A percentile compares a stretch with the other conserved stretches of the same genome.
Conservation (phyloP, 2,888 invertebrate genomes). For the Drosophila bunnanda region DNA sequence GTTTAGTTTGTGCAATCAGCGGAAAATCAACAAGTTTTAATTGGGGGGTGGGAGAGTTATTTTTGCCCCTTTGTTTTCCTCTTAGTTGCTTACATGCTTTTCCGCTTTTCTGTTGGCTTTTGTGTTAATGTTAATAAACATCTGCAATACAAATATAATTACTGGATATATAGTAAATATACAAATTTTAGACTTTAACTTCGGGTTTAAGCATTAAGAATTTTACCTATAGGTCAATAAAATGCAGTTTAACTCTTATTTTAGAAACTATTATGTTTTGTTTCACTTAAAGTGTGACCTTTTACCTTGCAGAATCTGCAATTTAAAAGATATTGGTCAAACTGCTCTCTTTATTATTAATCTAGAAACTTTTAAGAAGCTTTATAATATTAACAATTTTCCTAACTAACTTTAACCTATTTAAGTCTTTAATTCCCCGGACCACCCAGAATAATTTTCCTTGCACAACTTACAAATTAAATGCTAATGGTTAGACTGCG, state of each 20-base stretch:
- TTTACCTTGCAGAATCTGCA: no score
- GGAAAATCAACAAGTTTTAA: conserved; percentile 51
- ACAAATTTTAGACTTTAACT: background rate
- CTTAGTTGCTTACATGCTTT: conserved; percentile 7
- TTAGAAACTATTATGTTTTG: no score
- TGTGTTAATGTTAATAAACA: conserved; percentile 1
- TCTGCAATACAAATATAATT: background rate
- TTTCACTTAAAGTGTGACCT: no score
- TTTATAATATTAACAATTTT: no score
- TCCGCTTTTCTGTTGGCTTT: background rate
- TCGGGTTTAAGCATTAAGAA: background rate
- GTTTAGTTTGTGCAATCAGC: conserved; percentile 37
- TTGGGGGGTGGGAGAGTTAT: conserved; percentile 1
- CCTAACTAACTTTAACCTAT: no score
- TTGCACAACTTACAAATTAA: background rate
- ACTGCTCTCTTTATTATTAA: no score
- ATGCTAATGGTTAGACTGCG: background rate
- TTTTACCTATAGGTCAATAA: no score
- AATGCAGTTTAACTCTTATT: no score
- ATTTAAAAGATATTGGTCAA: no score
- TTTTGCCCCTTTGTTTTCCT: background rate
- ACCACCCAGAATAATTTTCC: background rate
- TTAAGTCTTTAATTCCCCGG: background rate
- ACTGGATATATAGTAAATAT: background rate
- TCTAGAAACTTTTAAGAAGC: no score